Percentiles rank a stretch among this genome's conserved stretches.
phyloP scores from a whole-genome alignment of 2,888 invertebrate species.

The Leistus spinibarbis region DNA sequence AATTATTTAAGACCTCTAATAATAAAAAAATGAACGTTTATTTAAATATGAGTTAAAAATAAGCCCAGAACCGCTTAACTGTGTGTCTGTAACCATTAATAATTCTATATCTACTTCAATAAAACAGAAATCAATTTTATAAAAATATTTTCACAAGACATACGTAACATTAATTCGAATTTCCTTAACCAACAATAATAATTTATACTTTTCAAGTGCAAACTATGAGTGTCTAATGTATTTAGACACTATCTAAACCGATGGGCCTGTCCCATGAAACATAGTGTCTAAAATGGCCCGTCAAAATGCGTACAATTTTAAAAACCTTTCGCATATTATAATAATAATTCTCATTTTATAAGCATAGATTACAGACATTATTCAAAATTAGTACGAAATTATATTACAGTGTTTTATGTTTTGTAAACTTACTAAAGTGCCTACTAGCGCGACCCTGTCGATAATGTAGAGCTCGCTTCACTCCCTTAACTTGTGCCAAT shows the following conservation, averaged over 20 bases:
- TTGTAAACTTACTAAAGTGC: slow-evolving; percentile 9
- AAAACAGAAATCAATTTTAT: not conserved
- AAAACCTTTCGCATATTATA: not conserved
- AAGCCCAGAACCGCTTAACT: too few species aligned
- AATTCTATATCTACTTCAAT: not conserved
- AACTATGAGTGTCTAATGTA: not conserved
- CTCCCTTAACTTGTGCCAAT: slow-evolving; percentile 98
- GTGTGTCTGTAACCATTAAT: not conserved
- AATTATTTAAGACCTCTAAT: too few species aligned
- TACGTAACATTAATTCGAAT: not conserved
- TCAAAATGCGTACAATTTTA: not conserved
- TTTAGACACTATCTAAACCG: not conserved
- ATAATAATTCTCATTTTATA: not conserved
- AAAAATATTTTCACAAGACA: not conserved
- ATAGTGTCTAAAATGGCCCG: not conserved
- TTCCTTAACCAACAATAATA: not conserved
- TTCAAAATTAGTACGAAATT: not conserved
- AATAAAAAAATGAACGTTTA: too few species aligned
- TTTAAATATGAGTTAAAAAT: too few species aligned
- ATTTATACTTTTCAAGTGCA: not conserved
- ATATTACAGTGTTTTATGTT: not conserved
- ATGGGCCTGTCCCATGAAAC: not conserved
- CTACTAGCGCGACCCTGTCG: slow-evolving; percentile 30
- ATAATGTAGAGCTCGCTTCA: slow-evolving; percentile 56
- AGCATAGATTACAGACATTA: slow-evolving; percentile 1